Percentiles rank a stretch among this genome's conserved stretches.
These are phyloP conservation scores for Plusia festucae DNA, from an alignment of 2,888 invertebrate species.

Conservation along the genomic window DNA sequence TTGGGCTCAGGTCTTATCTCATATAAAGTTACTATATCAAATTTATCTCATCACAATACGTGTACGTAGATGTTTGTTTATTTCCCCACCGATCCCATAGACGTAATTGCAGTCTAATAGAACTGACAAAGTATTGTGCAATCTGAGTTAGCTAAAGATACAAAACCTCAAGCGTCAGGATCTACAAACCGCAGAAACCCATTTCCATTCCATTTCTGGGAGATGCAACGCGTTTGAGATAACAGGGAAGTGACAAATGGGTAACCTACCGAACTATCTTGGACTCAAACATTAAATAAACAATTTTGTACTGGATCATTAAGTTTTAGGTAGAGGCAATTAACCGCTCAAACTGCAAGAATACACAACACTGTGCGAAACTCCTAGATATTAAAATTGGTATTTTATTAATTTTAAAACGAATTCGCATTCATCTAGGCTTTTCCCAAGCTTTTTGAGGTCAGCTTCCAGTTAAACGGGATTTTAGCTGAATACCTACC, in stretches of 20 bases:
- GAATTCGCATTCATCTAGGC: too few relatives aligned
- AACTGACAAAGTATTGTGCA: slow-evolving; percentile 10
- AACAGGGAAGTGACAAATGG: slow-evolving; percentile 1
- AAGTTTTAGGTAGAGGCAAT: background rate
- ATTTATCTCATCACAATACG: too few relatives aligned
- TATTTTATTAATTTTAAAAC: too few relatives aligned
- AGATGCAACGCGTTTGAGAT: background rate
- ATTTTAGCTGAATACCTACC: too few relatives aligned
- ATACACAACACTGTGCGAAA: too few relatives aligned
- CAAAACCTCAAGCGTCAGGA: slow-evolving; percentile 44
- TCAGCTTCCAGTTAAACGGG: too few relatives aligned
- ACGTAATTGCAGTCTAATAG: background rate
- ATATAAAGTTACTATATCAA: too few relatives aligned
- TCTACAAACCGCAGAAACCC: slow-evolving; percentile 43
- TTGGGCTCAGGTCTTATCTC: too few relatives aligned
- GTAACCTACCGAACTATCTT: slow-evolving; percentile 2
- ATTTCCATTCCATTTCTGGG: slow-evolving; percentile 39
- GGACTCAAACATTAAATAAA: slow-evolving; percentile 4
- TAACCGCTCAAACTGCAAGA: too few relatives aligned
- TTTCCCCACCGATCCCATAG: background rate
- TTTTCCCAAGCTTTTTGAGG: too few relatives aligned
- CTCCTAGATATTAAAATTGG: too few relatives aligned
- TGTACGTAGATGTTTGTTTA: background rate
- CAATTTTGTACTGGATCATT: background rate
- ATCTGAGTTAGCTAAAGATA: slow-evolving; percentile 21